phyloP scores from a whole-genome alignment of 2,888 invertebrate genomes.

The Seira musarum region DNA sequence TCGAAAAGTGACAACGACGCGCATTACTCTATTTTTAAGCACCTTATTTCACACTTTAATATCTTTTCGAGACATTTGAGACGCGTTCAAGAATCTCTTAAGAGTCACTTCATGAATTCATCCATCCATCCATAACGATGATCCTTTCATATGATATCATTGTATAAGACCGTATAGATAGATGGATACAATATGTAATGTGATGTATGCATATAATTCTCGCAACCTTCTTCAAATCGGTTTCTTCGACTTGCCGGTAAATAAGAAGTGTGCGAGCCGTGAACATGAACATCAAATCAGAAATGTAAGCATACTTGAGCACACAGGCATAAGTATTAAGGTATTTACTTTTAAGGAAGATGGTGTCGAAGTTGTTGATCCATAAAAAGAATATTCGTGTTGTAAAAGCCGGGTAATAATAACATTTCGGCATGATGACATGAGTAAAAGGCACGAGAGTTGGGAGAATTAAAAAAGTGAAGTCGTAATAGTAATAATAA shows the following conservation, averaged over 20 bases:
- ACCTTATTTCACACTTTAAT: constrained; percentile 59
- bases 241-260: too few relatives aligned
- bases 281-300: not conserved
- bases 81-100: constrained; percentile 54
- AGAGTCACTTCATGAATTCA: constrained; percentile 49
- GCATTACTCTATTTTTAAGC: constrained; percentile 65
- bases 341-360: not conserved
- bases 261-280: too few relatives aligned
- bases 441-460: constrained; percentile 31
- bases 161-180: not conserved
- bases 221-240: not conserved
- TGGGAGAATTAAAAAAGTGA: constrained; percentile 24
- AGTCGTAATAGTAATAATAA: constrained; percentile 36
- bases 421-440: constrained; percentile 31
- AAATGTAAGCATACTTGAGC: not conserved
- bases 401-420: constrained; percentile 24
- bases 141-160: constrained; percentile 1
- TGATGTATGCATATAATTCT: not conserved
- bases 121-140: constrained; percentile 46
- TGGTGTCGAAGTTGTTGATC: constrained; percentile 29
- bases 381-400: constrained; percentile 27
- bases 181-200: not conserved
- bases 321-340: too few relatives aligned
- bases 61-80: constrained; percentile 60
- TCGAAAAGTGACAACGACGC: constrained; percentile 55